Base-by-base conservation (phyloP, 2,888 invertebrate species). In the Clitarchus hookeri region DNA sequence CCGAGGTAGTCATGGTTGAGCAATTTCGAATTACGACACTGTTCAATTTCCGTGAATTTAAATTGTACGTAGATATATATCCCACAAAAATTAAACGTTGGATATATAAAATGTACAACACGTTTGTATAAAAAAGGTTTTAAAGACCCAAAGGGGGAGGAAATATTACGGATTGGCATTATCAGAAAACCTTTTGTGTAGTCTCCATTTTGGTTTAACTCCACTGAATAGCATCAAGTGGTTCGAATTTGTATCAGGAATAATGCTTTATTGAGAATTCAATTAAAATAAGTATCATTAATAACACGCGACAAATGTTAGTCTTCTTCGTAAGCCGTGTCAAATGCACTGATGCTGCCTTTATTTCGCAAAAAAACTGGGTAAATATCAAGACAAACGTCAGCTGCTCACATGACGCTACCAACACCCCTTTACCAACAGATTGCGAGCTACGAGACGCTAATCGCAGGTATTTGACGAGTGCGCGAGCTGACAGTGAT, bases 401-500 rank as follows among this genome's bases (percentile, higher is more conserved):
- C 88, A 88, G 88, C 88, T 87, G 84, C 86, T 65, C 79, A 85
- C 88, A 88, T 88, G 88, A 88, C 88, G 88, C 88, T 88, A 88
- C 87, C 87, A 87, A 86, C 87, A 87, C 87, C 86, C 86, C 86
- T 82, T 44, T 80, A 84, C 86, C 89, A 89, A 92, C 93, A 93
- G 93, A 93, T 93, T 93, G 93, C 92, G 93, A 93, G 93, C 93
- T 88, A 88, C 87, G 88, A 88, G 88, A 88, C 92, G 92, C 91
- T 91, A 92, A 92, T 92, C 91, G 91, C 91, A 92, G 92, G 93
- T 92, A 92, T 92, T 92, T 92, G 91, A 91, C 91, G 92, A 92
- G 92, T 92, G 91, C 92, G 92, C 93, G 91, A 93, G 93, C 94
- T 94, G 94, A 94, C 94, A 94, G 94, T 94, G 94, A 94, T 94